A percentile compares a stretch with the other conserved stretches of the same genome.
phyloP scores from a whole-genome alignment of 2,797 vertebrate genomes.

The Oophaga sylvatica region DNA sequence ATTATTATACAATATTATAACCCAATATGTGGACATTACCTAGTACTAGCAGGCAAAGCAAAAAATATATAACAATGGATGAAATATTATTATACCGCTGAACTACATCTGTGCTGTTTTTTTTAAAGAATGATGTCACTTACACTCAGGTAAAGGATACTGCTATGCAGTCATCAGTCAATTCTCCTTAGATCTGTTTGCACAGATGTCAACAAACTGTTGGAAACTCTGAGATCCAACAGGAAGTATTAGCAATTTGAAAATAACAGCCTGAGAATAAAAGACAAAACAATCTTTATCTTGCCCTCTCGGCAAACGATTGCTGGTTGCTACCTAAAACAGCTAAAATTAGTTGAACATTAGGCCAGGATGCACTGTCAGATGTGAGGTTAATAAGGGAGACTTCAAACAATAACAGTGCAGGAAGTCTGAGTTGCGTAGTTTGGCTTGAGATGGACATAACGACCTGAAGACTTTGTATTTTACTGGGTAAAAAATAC shows the following conservation, averaged over 20 bases:
- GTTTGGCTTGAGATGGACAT: slow-evolving; percentile 28
- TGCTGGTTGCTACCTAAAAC: not conserved
- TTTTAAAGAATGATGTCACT: not conserved
- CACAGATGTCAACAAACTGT: slow-evolving; percentile 38
- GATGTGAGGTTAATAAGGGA: slow-evolving; percentile 1
- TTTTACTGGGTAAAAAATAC: not conserved
- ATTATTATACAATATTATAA: no score
- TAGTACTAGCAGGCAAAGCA: no score
- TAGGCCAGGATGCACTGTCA: slow-evolving; percentile 19
- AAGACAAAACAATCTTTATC: slow-evolving; percentile 55
- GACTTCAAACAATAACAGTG: not conserved
- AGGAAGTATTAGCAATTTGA: slow-evolving; percentile 28
- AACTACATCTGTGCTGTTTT: not conserved
- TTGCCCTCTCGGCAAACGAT: not conserved
- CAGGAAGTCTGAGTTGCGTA: slow-evolving; percentile 24
- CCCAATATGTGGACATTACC: no score
- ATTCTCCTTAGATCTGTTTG: slow-evolving; percentile 30
- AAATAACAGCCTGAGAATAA: slow-evolving; percentile 28
- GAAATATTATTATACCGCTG: no score
- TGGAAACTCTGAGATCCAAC: slow-evolving; percentile 26
- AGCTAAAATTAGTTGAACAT: slow-evolving; percentile 29
- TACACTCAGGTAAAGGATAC: not conserved
- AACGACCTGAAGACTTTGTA: slow-evolving; percentile 10
- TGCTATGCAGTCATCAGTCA: not conserved
- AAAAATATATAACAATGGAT: no score